Conservation (phyloP, 2,113 vertebrate species). For the Apteryx mantelli region DNA sequence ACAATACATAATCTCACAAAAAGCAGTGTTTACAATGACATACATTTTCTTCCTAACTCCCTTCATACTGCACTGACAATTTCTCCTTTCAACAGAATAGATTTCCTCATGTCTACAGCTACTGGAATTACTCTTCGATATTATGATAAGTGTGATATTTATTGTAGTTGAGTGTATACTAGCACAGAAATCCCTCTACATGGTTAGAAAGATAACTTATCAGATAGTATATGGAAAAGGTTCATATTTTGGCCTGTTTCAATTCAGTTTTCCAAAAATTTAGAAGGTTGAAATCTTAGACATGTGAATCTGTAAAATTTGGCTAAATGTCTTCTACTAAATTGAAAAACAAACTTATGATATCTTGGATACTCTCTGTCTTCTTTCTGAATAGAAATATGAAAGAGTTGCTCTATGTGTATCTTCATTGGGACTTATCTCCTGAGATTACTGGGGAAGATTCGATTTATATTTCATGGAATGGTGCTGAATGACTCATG, state of each 20-base stretch:
- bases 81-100: conserved; percentile 41
- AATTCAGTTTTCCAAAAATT: not conserved
- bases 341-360: not conserved
- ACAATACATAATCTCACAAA: conserved; percentile 43
- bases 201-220: not conserved
- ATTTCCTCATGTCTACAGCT: conserved; percentile 1
- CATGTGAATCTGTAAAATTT: not conserved
- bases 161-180: not conserved
- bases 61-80: conserved; percentile 41
- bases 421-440: not conserved
- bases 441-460: not conserved
- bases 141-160: conserved; percentile 36
- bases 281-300: not conserved
- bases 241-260: not conserved
- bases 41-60: conserved; percentile 38
- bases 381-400: not conserved
- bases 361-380: not conserved
- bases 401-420: not conserved
- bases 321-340: not conserved
- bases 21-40: conserved; percentile 38
- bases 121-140: conserved; percentile 18
- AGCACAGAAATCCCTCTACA: not conserved
- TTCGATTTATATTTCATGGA: not conserved
- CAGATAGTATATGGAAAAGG: not conserved
- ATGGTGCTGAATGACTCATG: rapidly evolving